phyloP scores from a whole-genome alignment of 2,888 invertebrate species.

The Drosophila neoperkinsi region DNA sequence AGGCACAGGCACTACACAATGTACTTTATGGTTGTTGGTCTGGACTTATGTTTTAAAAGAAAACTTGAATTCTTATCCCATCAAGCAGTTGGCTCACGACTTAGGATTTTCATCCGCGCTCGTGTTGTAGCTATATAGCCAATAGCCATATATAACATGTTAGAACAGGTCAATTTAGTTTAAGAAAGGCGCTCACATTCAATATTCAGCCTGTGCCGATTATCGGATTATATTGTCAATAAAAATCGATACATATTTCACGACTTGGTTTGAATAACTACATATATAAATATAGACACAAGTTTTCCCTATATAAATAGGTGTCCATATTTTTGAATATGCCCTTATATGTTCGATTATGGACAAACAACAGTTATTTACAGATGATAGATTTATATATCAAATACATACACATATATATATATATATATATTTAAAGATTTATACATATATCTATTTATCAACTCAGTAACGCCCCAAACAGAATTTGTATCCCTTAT shows the following conservation, averaged over 20 bases:
- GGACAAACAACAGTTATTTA: neutral
- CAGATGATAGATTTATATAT: neutral
- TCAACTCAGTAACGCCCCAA: neutral
- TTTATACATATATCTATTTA: neutral
- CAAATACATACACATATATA: too few relatives aligned
- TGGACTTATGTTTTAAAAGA: neutral
- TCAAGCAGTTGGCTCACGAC: neutral
- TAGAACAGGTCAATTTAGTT: neutral
- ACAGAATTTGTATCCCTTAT: neutral
- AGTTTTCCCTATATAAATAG: neutral
- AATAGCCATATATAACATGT: neutral
- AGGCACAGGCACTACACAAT: neutral
- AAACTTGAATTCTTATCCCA: neutral
- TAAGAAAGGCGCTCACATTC: neutral
- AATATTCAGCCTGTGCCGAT: neutral
- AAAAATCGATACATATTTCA: neutral
- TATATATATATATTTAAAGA: too few relatives aligned
- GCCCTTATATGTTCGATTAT: neutral
- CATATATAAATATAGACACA: neutral
- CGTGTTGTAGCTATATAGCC: neutral
- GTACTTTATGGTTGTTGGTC: neutral
- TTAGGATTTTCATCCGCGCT: neutral
- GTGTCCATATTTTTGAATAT: neutral
- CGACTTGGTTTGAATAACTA: neutral
- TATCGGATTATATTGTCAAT: neutral